These are phyloP conservation scores for Tauraco hartlaubi DNA, from an alignment of 2,797 vertebrate species.

Conservation along the genomic window DNA sequence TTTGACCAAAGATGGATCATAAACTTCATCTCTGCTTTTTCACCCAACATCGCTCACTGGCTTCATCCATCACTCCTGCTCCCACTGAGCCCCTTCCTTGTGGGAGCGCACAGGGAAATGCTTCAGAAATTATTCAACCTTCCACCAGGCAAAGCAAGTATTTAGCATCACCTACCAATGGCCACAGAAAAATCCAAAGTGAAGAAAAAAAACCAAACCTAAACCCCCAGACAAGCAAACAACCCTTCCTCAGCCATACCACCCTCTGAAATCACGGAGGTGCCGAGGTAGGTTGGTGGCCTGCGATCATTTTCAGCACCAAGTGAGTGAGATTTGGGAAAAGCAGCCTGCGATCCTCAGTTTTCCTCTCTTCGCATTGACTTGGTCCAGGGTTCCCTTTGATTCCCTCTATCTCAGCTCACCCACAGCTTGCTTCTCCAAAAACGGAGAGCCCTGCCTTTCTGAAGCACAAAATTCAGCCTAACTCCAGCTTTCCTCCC, in stretches of 20 bases:
- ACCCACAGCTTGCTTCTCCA: not conserved
- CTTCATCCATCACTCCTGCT: not conserved
- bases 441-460: not conserved
- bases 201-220: not conserved
- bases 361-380: not conserved
- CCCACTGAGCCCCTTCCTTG: not conserved
- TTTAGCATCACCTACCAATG: not conserved
- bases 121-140: not conserved
- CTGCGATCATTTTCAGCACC: not conserved
- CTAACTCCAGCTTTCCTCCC: not conserved
- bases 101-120: rapidly evolving
- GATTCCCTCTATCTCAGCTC: not conserved
- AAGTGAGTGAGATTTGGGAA: not conserved
- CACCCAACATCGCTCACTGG: not conserved
- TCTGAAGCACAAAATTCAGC: not conserved
- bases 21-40: not conserved
- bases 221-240: not conserved
- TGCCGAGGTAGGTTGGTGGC: not conserved
- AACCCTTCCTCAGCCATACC: not conserved
- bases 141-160: not conserved
- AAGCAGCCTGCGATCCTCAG: not conserved
- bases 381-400: not conserved
- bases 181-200: not conserved
- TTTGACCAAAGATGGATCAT: not conserved
- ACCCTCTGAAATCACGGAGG: not conserved